phyloP scores from a whole-genome alignment of 2,113 vertebrate species.

The Nesogale talazaci region DNA sequence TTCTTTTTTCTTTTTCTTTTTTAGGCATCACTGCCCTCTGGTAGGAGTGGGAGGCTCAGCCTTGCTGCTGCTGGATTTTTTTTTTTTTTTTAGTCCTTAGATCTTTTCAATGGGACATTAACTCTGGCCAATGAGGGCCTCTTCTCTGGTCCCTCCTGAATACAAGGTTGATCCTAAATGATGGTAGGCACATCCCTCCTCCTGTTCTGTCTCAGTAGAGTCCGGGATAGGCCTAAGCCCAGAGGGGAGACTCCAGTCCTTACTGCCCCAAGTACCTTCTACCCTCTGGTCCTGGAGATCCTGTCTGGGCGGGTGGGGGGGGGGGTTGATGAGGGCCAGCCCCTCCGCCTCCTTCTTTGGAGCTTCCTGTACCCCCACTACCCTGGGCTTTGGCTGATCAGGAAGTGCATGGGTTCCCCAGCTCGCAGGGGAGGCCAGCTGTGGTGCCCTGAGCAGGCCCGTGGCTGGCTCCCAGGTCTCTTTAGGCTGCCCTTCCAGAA shows the following conservation, averaged over 20 bases:
- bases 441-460: not conserved
- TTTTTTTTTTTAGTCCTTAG: no score
- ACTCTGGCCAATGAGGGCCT: not conserved
- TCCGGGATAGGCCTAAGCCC: not conserved
- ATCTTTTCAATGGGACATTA: not conserved
- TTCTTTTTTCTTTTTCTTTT: no score
- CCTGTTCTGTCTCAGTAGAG: no score
- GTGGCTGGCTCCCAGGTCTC: constrained; percentile 37
- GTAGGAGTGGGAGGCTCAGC: no score
- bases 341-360: not conserved
- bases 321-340: not conserved
- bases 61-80: no score
- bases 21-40: no score
- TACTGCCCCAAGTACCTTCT: not conserved
- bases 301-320: no score
- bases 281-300: not conserved
- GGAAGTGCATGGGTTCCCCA: constrained; percentile 76
- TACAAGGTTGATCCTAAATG: not conserved
- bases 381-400: not conserved
- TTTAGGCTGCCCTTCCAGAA: constrained; percentile 84
- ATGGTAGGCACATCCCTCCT: not conserved
- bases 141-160: not conserved
- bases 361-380: not conserved
- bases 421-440: constrained; percentile 76
- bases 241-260: no score